Evolutionary conservation across 2,888 invertebrate species (phyloP).

Genomic region (Horisme vitalbata): DNA sequence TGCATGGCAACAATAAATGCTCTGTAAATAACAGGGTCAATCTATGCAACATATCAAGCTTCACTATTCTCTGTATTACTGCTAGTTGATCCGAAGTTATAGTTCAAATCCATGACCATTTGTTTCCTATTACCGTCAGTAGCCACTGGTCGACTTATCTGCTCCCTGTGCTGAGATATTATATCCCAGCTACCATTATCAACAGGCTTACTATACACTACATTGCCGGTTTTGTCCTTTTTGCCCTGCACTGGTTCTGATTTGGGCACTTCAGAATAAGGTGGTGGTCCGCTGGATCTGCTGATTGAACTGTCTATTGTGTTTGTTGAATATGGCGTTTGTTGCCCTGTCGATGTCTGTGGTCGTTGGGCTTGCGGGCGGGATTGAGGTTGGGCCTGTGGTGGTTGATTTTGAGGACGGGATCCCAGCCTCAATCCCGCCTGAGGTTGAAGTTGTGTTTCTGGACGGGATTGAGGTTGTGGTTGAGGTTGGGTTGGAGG

Average conservation of each 20-base stretch:
- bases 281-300: constrained; percentile 66
- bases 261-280: constrained; percentile 49
- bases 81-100: constrained; percentile 40
- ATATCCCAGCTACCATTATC: constrained; percentile 76
- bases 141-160: constrained; percentile 50
- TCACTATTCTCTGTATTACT: constrained; percentile 52
- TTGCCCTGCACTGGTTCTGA: constrained; percentile 39
- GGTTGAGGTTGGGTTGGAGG: constrained; percentile 12
- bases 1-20: no score
- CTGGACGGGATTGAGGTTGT: constrained; percentile 16
- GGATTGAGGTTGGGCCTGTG: constrained; percentile 13
- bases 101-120: constrained; percentile 61
- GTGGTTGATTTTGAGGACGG: constrained; percentile 19
- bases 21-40: no score
- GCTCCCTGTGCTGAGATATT: constrained; percentile 76
- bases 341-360: constrained; percentile 25
- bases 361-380: no score
- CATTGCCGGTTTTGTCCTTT: constrained; percentile 53
- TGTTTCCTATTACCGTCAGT: constrained; percentile 39
- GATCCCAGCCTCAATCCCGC: no score
- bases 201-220: constrained; percentile 56
- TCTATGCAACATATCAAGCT: constrained; percentile 37
- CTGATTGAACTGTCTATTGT: constrained; percentile 73
- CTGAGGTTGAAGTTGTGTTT: constrained; percentile 18
- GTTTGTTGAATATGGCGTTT: constrained; percentile 50